Base-by-base conservation (phyloP, 2,888 invertebrate genomes). In the Shargacucullia verbasci region DNA sequence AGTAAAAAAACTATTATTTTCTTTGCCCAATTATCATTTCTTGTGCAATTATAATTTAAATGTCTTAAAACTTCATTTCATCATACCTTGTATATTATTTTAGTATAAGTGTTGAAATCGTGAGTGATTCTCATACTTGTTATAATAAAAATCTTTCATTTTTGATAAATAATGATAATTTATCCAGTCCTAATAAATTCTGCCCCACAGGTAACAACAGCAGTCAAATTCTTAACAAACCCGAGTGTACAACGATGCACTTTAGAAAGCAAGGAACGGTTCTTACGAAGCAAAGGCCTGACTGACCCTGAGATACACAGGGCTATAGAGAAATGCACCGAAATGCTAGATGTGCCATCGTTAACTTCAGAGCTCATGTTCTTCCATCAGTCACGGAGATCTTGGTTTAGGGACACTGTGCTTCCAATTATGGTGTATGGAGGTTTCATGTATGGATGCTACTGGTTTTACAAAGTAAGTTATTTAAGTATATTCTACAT, bases 211-310 rank as follows among this genome's bases (percentile, higher is more conserved):
- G 96, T 98, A 62, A 95, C 95, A 73, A 98, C 98, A 11, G 98
- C 98, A 5, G 95, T 98, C 2, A 97, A 97, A 81, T 98, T 98
- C 92, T 91, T 98, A 48, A 96, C 96, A 85, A 98, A 98, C 91
- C 96, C 97, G n/a, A 97, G 96, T 85, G 97, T 98, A 1, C 95
- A 95, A 48, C 94, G 95, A 70, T 97, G 97, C 76, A 96, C 98
- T 0, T 83, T 97, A 50, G 95, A 95, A 55, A 97, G 97, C 85
- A 98, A 97, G 80, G 96, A 97, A 83, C 95, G 96, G 65, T 98
- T 98, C 87, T 94, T 98, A 1, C 95, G 95, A 70, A 95, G 95
- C 79, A 97, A 98, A 88, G 98, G 98, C 41, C 91, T 98, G 0
- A 96, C 96, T 0, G 96, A 97, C 45, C 91, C 95, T 0, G 98